Evolutionary conservation across 2,888 invertebrate species (phyloP).

Genomic region (Salticus scenicus): DNA sequence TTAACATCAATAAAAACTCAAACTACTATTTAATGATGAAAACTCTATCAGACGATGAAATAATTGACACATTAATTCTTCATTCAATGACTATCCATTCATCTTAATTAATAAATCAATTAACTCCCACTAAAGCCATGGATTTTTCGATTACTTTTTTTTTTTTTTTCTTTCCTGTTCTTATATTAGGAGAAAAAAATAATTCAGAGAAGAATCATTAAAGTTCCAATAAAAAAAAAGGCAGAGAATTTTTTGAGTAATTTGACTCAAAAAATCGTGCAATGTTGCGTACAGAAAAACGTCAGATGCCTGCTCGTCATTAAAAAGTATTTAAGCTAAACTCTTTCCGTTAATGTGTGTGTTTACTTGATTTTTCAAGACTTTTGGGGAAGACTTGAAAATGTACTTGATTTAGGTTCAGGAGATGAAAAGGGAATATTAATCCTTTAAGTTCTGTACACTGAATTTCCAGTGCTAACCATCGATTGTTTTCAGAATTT

Average conservation of each 20-base stretch:
- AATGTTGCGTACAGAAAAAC: neutral
- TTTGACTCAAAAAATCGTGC: constrained; percentile 3
- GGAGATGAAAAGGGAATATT: too few species aligned
- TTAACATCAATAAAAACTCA: neutral
- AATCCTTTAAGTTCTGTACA: too few species aligned
- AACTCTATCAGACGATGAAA: neutral
- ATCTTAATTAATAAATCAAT: constrained; percentile 15
- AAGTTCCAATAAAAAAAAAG: neutral
- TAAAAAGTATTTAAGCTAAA: constrained; percentile 11
- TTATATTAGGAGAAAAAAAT: neutral
- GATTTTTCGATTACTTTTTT: neutral
- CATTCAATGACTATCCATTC: neutral
- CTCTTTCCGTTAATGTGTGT: neutral
- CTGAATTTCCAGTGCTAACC: too few species aligned
- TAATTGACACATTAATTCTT: neutral
- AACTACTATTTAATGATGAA: neutral
- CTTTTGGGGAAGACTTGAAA: neutral
- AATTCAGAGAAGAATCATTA: neutral
- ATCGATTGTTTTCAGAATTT: too few species aligned
- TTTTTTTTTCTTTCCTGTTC: neutral
- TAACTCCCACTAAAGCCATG: neutral
- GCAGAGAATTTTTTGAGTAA: neutral
- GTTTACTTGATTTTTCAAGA: neutral
- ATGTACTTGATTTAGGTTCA: too few species aligned
- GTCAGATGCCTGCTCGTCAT: constrained; percentile 12